These are phyloP conservation scores for Plecturocebus donacophilus DNA, from an alignment of 2,113 vertebrate genomes.

Conservation along the genomic window DNA sequence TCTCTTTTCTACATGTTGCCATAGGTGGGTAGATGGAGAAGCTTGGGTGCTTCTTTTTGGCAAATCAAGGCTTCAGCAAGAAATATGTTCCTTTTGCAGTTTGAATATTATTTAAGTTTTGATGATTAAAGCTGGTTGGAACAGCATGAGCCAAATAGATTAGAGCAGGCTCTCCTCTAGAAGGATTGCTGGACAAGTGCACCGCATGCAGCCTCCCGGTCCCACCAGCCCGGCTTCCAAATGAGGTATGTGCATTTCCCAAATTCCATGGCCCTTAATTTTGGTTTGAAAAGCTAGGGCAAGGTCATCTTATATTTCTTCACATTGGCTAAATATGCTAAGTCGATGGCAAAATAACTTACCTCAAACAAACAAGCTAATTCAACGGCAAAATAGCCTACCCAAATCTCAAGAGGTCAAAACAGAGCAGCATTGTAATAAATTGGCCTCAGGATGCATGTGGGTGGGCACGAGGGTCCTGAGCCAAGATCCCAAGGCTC, in stretches of 20 bases:
- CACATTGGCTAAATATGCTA: neutral
- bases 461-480: neutral
- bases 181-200: neutral
- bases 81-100: conserved; percentile 64
- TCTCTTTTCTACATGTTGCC: neutral
- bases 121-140: conserved; percentile 72
- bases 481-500: neutral
- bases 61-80: conserved; percentile 43
- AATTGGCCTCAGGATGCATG: neutral
- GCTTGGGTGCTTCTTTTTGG: conserved; percentile 28
- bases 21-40: neutral
- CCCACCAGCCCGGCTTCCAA: neutral
- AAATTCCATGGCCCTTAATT: neutral
- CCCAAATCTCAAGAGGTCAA: neutral
- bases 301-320: neutral
- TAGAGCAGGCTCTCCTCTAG: conserved; percentile 32
- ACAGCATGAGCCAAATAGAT: conserved; percentile 67
- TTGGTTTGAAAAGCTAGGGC: neutral
- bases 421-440: neutral
- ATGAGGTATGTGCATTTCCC: neutral
- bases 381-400: neutral
- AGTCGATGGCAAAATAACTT: neutral
- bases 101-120: conserved; percentile 68
- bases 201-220: neutral
- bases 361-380: neutral